Evolutionary conservation across 2,113 vertebrate species (phyloP), one percentile per base, ranked within the genome.

Genomic region (Cercocebus atys): DNA sequence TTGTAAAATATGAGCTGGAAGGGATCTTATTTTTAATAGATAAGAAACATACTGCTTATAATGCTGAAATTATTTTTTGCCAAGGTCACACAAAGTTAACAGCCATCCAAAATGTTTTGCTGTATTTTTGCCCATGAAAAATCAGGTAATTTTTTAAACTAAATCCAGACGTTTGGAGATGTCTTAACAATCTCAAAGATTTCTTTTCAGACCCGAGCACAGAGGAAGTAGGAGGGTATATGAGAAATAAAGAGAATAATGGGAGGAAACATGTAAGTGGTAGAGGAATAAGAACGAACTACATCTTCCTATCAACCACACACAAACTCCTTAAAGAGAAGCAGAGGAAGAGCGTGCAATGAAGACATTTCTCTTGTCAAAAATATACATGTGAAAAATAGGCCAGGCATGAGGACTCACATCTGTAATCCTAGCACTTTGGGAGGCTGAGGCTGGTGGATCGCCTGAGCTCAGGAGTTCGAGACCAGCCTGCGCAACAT

Each of bases 1-100:
- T 68, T 68, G 40, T 76, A 92, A 83, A 96, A 92, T 78, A 83
- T 84, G n/a, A 84, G 40, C 40, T 88, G 38, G 70, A 92, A 88
- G 27, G 17, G n/a, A 92, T 64, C 27, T 32, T 90, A 87, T 82
- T 75, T 87, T 82, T 73, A 96, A 88, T 50, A 88, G 64, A 40
- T 87, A 82, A 93, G 40, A 93, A 70, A 93, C 52, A 2, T 25
- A 79, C 82, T 64, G n/a, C 72, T 73, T 79, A 6, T 50, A 80
- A 90, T 81, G 45, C 18, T 85, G 35, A 95, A 86, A 64, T 72
- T 90, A 81, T 80, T 95, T 93, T 86, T 64, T 25, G 17, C 80
- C 55, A 76, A 90, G 25, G 43, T 92, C 38, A 45, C 61, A 89
- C 1, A 68, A 17, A 79, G 38, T 78, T 86, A 90, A 80, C 14